Percentiles rank a stretch among this genome's conserved stretches.
These are phyloP conservation scores for Podocnemis expansa DNA, from an alignment of 2,113 vertebrate species.

Conservation along the genomic window DNA sequence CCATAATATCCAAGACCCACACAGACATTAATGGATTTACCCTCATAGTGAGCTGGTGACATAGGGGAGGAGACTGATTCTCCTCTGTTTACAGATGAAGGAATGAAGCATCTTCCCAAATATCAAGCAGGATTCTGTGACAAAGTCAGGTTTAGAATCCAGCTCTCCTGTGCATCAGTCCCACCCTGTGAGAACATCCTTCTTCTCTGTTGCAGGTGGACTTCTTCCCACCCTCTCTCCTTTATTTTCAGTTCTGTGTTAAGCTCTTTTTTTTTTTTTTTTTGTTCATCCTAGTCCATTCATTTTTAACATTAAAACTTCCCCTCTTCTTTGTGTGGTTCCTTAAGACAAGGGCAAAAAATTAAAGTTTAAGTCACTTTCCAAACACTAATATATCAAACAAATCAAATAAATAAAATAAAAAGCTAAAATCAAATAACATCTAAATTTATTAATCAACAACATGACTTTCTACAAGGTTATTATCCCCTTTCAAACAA, in stretches of 20 bases:
- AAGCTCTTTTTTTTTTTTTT: background rate
- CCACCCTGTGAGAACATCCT: rapidly evolving
- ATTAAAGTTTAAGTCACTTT: conserved; percentile 19
- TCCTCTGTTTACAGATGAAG: background rate
- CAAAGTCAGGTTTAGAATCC: background rate
- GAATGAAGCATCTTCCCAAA: background rate
- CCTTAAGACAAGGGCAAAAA: background rate
- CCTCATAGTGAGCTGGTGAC: background rate
- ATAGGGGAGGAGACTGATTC: background rate
- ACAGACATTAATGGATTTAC: background rate
- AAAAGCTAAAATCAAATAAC: background rate
- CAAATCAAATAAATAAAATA: background rate
- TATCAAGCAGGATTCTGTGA: background rate
- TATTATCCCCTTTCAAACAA: conserved; percentile 23
- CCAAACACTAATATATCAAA: conserved; percentile 26
- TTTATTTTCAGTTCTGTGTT: rapidly evolving
- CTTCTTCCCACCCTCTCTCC: background rate
- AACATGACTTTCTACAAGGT: background rate
- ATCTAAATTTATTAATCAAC: background rate
- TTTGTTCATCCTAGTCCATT: conserved; percentile 26
- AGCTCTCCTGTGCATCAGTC: rapidly evolving
- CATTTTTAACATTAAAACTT: conserved; percentile 20
- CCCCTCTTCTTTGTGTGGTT: background rate
- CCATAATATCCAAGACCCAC: background rate
- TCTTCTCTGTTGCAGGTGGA: background rate